Base-by-base conservation (phyloP, 2,797 vertebrate species). In the Nyctibius grandis region DNA sequence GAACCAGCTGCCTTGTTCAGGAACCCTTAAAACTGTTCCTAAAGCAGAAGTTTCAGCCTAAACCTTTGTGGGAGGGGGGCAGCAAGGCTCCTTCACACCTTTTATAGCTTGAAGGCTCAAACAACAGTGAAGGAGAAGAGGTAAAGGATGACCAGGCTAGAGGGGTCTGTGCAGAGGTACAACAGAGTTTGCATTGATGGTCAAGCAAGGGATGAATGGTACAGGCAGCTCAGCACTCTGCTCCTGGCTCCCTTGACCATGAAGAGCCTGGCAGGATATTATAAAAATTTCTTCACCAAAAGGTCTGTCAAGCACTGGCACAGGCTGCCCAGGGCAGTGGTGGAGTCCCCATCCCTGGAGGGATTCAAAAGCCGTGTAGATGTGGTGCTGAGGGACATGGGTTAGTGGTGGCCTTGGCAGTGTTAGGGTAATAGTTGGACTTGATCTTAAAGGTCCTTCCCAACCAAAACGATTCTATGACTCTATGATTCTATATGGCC, bases 171-270 rank as follows among this genome's bases (percentile, higher is more conserved):
- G 59, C 45, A 31, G 59, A 12, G 8, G 15, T 72, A 5, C 8
- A 15, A 19, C 11, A 51, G 54, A 28, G 45, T 33, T 47, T 36
- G 45, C 34, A 17, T 31, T 0, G 1, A 23, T 6, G 25, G 65
- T 78, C 29, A 40, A 12, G n/a, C 65, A 34, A 47, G 15, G 34
- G 51, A 12, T 11, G 57, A 45, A 21, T 6, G 22, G 15, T 21
- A 14, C 57, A 7, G 56, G 36, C 29, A 47, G 26, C 33, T 78
- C 9, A 0, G 10, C 29, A 29, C 60, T 53, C 19, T 21, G 19
- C 26, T 61, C 8, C 60, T 44, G 13, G 13, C 21, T 54, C 12
- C 14, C n/a, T 28, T 1, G 1, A 3, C 18, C 9, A 4, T 15
- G 47, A 26, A n/a, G 54, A 36, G 11, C 26, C 54, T 47, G 28